Evolutionary conservation across 2,888 invertebrate species (phyloP), one percentile per base, ranked within the genome.

Genomic region (Sturmia bella): DNA sequence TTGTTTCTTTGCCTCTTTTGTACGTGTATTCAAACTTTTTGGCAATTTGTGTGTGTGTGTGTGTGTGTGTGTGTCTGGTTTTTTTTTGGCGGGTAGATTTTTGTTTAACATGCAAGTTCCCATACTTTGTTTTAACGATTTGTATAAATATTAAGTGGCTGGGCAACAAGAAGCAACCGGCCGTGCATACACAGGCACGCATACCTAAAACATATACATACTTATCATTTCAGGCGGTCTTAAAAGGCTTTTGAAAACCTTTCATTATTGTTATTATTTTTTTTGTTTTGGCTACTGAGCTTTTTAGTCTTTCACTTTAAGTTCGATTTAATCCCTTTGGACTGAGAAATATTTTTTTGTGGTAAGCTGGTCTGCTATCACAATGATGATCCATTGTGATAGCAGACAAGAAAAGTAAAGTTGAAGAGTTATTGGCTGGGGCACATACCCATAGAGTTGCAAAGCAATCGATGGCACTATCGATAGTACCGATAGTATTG

Each of bases 121-220:
- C 81, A 81, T 77, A 61, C 76, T 76, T 61, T 75, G 74, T 72
- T 63, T 76, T 52, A 64, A 52, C 52, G 74, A 50, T 69, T 72
- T 80, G 57, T 59, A 59, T 64, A 72, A 27, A 73, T 72, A 70
- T 80, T 76, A 80, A 80, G 76, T 80, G 73, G 73, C 73, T 81
- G 81, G 24, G 72, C 41, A 76, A 54, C 75, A 57, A 15, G 61
- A 73, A 57, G 39, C 45, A 61, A 56, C 50, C 61, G 50, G 45
- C 37, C 63, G 69, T 54, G 57, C 27, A 41, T 13, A 32, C 27
- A 43, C 9, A 41, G 19, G 37, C 48, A 77, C 17, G 27, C 54
- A 54, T 39, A 50, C n/a, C 39, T 27, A 32, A 27, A 39, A 59
- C 39, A 41, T 27, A 27, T 13, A 52, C 12, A 17, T 45, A 45